Conservation (phyloP, 1,140 invertebrate species). For the Ceratina japonica region DNA sequence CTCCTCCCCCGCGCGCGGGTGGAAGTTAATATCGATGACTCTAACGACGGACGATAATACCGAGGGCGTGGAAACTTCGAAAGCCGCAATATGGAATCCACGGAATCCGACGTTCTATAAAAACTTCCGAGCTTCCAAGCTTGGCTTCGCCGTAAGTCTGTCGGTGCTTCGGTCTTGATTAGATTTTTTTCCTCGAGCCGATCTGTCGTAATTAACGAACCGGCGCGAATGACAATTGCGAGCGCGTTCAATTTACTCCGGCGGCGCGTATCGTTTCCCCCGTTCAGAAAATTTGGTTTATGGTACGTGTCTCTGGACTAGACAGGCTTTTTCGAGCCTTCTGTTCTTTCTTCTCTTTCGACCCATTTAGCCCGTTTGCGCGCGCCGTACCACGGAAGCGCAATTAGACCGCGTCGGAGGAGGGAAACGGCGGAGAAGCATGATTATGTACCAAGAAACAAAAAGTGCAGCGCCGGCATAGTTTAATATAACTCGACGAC, state of each 20-base stretch:
- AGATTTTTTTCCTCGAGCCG: too few species aligned
- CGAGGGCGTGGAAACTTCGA: too few species aligned
- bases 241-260: too few species aligned
- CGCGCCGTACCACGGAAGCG: constrained; percentile 29
- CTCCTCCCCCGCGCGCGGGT: neutral
- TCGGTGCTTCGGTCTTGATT: too few species aligned
- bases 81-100: too few species aligned
- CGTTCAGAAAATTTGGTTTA: neutral
- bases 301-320: neutral
- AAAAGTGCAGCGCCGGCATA: constrained; percentile 15
- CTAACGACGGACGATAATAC: neutral
- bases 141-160: too few species aligned
- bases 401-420: constrained; percentile 39
- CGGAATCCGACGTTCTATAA: too few species aligned
- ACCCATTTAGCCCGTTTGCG: constrained; percentile 26
- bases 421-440: constrained; percentile 31
- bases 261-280: neutral
- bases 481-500: constrained; percentile 28
- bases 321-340: neutral
- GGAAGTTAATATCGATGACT: neutral
- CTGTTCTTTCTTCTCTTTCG: constrained; percentile 17
- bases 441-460: constrained; percentile 19
- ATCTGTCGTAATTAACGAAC: too few species aligned
- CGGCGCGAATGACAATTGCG: too few species aligned
- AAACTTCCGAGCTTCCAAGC: too few species aligned